Evolutionary conservation across 2,888 invertebrate genomes (phyloP).

Genomic region (Macrosiphum euphorbiae): DNA sequence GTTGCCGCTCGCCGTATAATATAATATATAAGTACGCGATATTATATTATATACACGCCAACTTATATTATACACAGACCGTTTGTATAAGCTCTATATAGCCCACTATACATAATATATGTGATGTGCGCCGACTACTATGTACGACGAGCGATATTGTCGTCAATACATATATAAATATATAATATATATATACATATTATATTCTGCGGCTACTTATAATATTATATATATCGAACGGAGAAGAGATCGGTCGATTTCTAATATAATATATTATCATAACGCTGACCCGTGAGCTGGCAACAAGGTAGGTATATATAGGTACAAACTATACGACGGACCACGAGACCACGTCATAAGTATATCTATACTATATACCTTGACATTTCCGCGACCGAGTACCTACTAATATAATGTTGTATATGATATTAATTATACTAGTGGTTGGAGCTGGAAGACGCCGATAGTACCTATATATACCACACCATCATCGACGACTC

Average conservation of each 20-base stretch:
- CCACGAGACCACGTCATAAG: not conserved
- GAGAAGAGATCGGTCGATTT: not conserved
- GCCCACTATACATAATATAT: not conserved
- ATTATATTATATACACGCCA: not conserved
- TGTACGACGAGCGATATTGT: not conserved
- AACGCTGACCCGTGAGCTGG: not conserved
- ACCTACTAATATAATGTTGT: not conserved
- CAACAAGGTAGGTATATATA: not conserved
- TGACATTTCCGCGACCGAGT: not conserved
- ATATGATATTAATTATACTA: not conserved
- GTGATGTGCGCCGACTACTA: constrained; percentile 2
- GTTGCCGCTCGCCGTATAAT: not conserved
- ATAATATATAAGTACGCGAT: not conserved
- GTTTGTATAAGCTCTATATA: not conserved
- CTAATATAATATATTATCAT: not conserved
- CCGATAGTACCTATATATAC: not conserved
- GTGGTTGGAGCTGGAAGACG: not conserved
- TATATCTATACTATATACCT: not conserved
- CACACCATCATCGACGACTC: not conserved
- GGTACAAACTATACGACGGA: not conserved
- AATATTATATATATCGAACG: not conserved
- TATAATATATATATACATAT: not conserved
- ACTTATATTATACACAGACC: constrained; percentile 9
- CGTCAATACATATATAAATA: constrained; percentile 5
- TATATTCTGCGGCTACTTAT: not conserved